Base-by-base conservation (phyloP, 2,797 vertebrate species). In the Halcyon badia region DNA sequence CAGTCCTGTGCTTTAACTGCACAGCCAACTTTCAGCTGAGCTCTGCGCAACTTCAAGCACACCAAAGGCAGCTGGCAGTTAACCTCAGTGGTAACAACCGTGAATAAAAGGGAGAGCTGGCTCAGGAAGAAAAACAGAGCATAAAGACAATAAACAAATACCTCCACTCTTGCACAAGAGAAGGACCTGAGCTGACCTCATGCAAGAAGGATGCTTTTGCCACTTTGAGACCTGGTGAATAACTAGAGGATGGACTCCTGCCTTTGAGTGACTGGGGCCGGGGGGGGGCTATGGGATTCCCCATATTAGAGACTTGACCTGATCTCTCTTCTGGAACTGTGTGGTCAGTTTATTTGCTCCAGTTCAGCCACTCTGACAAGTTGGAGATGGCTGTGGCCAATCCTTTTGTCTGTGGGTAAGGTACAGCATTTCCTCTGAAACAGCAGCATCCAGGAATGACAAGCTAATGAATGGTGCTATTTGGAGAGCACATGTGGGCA, bases 161-260 rank as follows among this genome's bases (percentile, higher is more conserved):
- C 51, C 73, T 80, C 78, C 52, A 30, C 42, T 76, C 44, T 80
- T 51, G 46, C 16, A 49, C 46, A 71, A 39, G 46, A 54, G 60
- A 78, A 41, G 12, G 37, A 31, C 31, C 26, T 71, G 35, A 26
- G 21, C 33, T 73, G 21, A 62, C 49, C 28, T 84, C 39, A 10
- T 26, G 7, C 52, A 65, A 92, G 52, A 57, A 64, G 11, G 65
- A 84, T 10, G 4, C 75, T 92, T 91, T 81, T 56, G 82, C 52
- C 79, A 72, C 87, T 96, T 89, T 5, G 80, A 89, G 70, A 92
- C 9, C 75, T 70, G 37, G 72, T 89, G 6, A 76, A 46, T 77
- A 95, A 92, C 89, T 85, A 88, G 64, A 57, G 15, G 42, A 2
- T 5, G 28, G 83, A 83, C 87, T 97, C 88, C 91, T 96, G 90